Evolutionary conservation across 2,888 invertebrate genomes (phyloP).

Genomic region (Habroteleia sp.): DNA sequence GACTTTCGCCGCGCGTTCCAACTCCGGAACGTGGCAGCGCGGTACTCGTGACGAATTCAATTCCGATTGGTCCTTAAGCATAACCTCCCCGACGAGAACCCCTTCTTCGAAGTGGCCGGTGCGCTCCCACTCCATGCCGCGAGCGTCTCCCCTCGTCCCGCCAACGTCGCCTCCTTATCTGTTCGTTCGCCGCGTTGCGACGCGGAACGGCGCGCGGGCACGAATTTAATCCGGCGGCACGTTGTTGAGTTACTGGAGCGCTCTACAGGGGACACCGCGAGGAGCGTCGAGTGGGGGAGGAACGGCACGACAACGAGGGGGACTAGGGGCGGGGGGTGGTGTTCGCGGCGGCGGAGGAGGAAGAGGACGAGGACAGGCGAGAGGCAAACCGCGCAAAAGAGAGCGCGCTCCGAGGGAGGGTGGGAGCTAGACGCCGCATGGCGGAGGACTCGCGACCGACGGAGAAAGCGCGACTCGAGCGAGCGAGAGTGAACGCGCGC

Average conservation of each 20-base stretch:
- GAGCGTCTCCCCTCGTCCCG: conserved; percentile 39
- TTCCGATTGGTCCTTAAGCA: conserved; percentile 84
- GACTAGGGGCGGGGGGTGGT: too few species aligned
- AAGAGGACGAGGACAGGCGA: conserved; percentile 56
- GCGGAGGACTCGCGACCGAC: conserved; percentile 67
- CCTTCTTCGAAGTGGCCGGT: conserved; percentile 51
- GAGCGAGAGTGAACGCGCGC: conserved; percentile 69
- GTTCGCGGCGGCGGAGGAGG: conserved; percentile 67
- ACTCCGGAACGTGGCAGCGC: conserved; percentile 77
- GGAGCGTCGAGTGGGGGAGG: conserved; percentile 55
- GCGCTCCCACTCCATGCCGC: conserved; percentile 37
- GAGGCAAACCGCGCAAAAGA: conserved; percentile 23
- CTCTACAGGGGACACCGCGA: conserved; percentile 77
- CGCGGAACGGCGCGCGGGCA: conserved; percentile 65
- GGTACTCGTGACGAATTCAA: conserved; percentile 83
- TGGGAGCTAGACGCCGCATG: conserved; percentile 69
- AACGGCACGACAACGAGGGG: conserved; percentile 19
- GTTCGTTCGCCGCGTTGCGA: conserved; percentile 59
- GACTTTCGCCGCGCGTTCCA: conserved; percentile 73
- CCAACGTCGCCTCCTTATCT: conserved; percentile 66
- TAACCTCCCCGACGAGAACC: conserved; percentile 74
- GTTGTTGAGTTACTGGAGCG: conserved; percentile 76
- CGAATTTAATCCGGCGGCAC: conserved; percentile 80
- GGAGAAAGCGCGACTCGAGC: conserved; percentile 66
- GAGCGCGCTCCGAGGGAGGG: conserved; percentile 58